Conservation (phyloP, 2,797 vertebrate species). For the Epinephelus awoara region DNA sequence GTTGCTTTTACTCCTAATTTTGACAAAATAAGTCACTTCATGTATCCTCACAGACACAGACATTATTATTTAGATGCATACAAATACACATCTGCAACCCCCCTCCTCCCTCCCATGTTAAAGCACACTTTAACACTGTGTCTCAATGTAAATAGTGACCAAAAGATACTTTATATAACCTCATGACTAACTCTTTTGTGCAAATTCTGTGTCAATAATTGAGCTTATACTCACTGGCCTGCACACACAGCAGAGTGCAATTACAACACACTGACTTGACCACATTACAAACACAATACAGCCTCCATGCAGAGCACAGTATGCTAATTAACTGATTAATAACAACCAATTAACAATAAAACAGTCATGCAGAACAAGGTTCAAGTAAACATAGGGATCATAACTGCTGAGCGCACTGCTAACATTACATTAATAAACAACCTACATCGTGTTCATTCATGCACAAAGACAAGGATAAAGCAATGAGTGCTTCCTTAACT, state of each 20-base stretch:
- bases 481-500: neutral
- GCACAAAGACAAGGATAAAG: neutral
- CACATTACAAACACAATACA: slow-evolving; percentile 32
- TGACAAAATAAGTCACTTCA: too few species aligned
- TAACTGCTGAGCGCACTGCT: neutral
- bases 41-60: too few species aligned
- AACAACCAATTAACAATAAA: slow-evolving; percentile 27
- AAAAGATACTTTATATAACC: neutral
- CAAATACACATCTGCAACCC: too few species aligned
- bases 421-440: neutral
- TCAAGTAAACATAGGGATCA: slow-evolving; percentile 5
- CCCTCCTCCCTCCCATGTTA: too few species aligned
- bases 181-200: neutral
- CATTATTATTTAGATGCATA: too few species aligned
- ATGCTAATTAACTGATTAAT: slow-evolving; percentile 31
- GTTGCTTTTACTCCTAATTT: too few species aligned
- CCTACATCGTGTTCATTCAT: slow-evolving; percentile 1
- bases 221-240: neutral
- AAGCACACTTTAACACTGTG: too few species aligned
- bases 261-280: slow-evolving; percentile 7
- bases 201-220: neutral
- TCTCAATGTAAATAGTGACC: neutral
- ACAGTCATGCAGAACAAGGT: slow-evolving; percentile 15
- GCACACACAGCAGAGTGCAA: neutral
- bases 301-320: slow-evolving; percentile 6